phyloP scores from a whole-genome alignment of 2,888 invertebrate genomes.

The Hypomecis atomaria region DNA sequence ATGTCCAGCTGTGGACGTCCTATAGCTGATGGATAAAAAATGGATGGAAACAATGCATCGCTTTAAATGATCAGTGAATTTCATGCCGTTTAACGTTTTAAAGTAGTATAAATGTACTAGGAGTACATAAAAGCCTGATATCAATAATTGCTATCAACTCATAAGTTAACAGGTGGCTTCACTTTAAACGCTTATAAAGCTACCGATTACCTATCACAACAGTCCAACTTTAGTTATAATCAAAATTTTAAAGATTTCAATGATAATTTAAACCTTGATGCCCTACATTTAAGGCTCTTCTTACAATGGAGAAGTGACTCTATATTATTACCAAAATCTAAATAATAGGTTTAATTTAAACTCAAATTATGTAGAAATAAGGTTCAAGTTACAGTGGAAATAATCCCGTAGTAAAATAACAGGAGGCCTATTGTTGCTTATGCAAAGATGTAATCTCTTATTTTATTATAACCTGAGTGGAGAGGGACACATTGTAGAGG shows the following conservation, averaged over 20 bases:
- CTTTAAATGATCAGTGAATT: background rate
- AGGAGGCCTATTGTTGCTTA: slow-evolving; percentile 79
- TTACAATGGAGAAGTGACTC: slow-evolving; percentile 49
- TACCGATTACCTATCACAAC: slow-evolving; percentile 74
- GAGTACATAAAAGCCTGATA: slow-evolving; percentile 7
- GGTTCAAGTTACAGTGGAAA: slow-evolving; percentile 47
- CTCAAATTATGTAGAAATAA: slow-evolving; percentile 39
- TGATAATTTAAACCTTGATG: slow-evolving; percentile 47
- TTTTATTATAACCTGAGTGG: slow-evolving; percentile 79
- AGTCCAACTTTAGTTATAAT: slow-evolving; percentile 67
- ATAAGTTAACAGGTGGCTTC: slow-evolving; percentile 65
- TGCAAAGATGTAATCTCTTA: slow-evolving; percentile 81
- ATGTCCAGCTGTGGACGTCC: too few relatives aligned
- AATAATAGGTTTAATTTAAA: slow-evolving; percentile 43
- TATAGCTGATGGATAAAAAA: too few relatives aligned
- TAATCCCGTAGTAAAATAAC: slow-evolving; percentile 67
- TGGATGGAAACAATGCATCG: too few relatives aligned
- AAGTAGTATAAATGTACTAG: slow-evolving; percentile 5
- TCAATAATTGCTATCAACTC: slow-evolving; percentile 50
- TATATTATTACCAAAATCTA: slow-evolving; percentile 60
- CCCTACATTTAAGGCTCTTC: slow-evolving; percentile 39
- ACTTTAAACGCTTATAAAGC: slow-evolving; percentile 67
- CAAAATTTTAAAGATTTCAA: slow-evolving; percentile 50
- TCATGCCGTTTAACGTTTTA: background rate
- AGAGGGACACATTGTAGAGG: slow-evolving; percentile 57